Base-by-base conservation (phyloP, 2,113 vertebrate species). In the Anhinga rufa region DNA sequence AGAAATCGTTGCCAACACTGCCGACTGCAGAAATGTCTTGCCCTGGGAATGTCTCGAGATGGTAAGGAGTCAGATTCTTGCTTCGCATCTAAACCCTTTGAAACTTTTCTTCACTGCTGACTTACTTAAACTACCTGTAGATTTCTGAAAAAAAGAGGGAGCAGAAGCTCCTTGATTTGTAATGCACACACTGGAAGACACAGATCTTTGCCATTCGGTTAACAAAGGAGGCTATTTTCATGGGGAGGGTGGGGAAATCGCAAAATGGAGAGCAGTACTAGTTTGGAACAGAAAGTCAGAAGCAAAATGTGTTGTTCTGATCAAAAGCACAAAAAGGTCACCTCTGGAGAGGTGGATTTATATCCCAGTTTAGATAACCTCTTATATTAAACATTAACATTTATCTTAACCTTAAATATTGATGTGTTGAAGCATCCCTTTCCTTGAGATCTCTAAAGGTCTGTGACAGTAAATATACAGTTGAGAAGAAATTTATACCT, bases 1-100 rank as follows among this genome's bases (percentile, higher is more conserved):
- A 99, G 99, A 96, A 99, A 99, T 97, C 99, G 99, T 94, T 99
- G 99, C 98, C 99, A 99, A 97, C 99, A 99, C 97, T 99, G 99
- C 98, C 98, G 99, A 94, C 99, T 99, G 97, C 99, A 99, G 97
- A 99, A 99, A 98, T 99, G 99, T 98, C 99, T 99, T 92, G 99
- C 99, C 95, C 99, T 99, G 93, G 99, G 99, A 98, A 99, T 99
- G 99, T 99, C 99, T 89, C 98, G 99, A 98, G 99, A 99, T 97
- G 99, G 99, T 99, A 98, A 99, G 98, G 82, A 84, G 34, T 81
- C 85, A 84, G 32, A 82, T 96, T 94, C 62, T 28, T 93, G 38
- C 38, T 95, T 97, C 95, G 90, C 8, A 5, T 66, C 78, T 95
- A 77, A 96, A 84, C 57, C 26, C 81, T 97, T 98, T 97, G 94